Base-by-base conservation (phyloP, 2,113 vertebrate species). In the Mionectes macconnelli region DNA sequence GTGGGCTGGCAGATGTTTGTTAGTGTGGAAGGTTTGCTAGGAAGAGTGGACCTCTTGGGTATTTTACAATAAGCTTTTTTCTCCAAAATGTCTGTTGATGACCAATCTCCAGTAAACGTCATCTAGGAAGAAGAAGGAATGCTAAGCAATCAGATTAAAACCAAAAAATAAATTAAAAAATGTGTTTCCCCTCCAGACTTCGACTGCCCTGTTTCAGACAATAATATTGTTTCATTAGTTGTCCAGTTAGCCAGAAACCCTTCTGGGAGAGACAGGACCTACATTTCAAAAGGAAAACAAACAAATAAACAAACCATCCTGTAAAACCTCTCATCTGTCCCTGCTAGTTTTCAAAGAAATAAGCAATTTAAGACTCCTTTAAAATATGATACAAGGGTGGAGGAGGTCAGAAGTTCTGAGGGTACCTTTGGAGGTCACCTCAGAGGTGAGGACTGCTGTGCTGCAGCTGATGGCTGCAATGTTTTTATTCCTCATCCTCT, bases 201-300 rank as follows among this genome's bases (percentile, higher is more conserved):
- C 69, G 59, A 78, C 25, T 89, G 39, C 82, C 55, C 49, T 8
- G 3, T 85, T 42, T 94, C 23, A 3, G 63, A 75, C 31, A 89
- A 42, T 87, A 28, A 85, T 89, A 76, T 59, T 85, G 40, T 96
- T 91, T 77, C 70, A 69, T 85, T 93, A 87, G 70, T 30, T 79
- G 49, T 44, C 55, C 68, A 52, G 84, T 63, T 90, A 81, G 44
- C 19, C 47, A 90, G 84, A 83, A 66, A n/a, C 27, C 45, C 68
- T 84, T 86, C 63, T 4, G 7, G 56, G 73, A 80, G 82, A 88
- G 33, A 45, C 12, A 28, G 78, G 67, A 27, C 59, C 42, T 60
- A 49, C 10, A 16, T 83, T 82, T 79, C 2, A 3, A 69, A 79
- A 80, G 23, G 35, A 85, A 95, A 94, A 68, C 74, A 94, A 95